A percentile compares a stretch with the other conserved stretches of the same genome.
Conservation (phyloP, 2,113 vertebrate species). For the Pachyramphus minor region DNA sequence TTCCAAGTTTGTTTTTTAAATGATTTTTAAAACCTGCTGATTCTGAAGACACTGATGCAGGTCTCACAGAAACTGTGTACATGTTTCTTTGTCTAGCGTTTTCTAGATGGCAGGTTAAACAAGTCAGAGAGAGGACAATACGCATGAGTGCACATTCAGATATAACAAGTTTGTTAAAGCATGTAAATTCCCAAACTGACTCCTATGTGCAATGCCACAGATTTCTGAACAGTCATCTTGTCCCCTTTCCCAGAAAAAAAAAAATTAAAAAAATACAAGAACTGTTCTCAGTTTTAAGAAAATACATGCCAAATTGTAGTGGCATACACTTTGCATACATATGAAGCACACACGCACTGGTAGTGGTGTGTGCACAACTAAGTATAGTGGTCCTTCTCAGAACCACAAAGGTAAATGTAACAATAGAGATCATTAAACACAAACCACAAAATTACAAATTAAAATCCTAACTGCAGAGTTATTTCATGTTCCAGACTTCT, state of each 20-base stretch:
- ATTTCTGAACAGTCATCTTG: not conserved
- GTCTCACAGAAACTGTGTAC: not conserved
- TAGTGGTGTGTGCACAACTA: not conserved
- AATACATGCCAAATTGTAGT: not conserved
- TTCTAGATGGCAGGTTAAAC: not conserved
- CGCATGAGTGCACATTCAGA: fast-evolving
- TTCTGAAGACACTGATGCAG: not conserved
- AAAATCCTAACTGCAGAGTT: not conserved
- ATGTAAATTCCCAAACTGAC: not conserved
- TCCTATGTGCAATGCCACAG: not conserved
- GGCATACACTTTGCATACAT: fast-evolving
- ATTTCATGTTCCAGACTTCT: not conserved
- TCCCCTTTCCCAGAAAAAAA: not conserved
- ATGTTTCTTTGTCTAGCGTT: not conserved
- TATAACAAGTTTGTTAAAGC: not conserved
- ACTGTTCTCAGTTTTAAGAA: not conserved
- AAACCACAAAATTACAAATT: not conserved
- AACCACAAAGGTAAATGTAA: not conserved
- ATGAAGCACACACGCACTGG: not conserved
- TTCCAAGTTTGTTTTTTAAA: not conserved
- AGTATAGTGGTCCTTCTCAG: not conserved
- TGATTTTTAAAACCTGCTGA: not conserved
- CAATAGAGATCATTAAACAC: not conserved
- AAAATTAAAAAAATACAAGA: not conserved
- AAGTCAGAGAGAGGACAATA: not conserved